phyloP scores from a whole-genome alignment of 2,113 vertebrate species.

The Tympanuchus pallidicinctus region DNA sequence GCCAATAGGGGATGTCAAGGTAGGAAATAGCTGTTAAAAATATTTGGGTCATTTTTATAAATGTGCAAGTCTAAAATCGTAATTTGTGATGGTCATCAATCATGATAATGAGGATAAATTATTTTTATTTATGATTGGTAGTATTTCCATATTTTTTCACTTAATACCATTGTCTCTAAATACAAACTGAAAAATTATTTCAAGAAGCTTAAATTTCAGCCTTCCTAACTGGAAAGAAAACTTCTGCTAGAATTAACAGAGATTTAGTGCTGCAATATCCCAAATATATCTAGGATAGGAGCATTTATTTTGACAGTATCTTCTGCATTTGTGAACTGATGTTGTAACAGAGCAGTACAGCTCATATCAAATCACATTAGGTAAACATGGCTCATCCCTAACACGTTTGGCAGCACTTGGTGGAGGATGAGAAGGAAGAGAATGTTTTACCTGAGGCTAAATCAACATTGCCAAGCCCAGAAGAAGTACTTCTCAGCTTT shows the following conservation, averaged over 20 bases:
- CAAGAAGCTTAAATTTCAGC: background rate
- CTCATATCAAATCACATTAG: background rate
- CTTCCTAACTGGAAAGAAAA: background rate
- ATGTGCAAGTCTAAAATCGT: background rate
- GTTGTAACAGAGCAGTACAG: background rate
- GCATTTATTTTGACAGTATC: background rate
- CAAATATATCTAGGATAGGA: background rate
- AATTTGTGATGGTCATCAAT: background rate
- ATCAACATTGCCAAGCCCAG: conserved; percentile 5
- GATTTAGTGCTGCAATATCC: background rate
- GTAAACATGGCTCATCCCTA: background rate
- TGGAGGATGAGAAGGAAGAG: background rate
- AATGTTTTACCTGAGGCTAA: background rate
- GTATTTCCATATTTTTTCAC: background rate
- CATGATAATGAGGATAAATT: background rate
- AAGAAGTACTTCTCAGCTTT: background rate
- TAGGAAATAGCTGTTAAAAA: conserved; percentile 54
- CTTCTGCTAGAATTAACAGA: background rate
- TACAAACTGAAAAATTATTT: background rate
- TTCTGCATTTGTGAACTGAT: background rate
- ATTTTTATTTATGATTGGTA: background rate
- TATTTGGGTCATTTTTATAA: background rate
- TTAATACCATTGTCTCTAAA: background rate
- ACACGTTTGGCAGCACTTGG: background rate
- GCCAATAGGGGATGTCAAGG: conserved; percentile 87